phyloP scores from a whole-genome alignment of 2,113 vertebrate genomes.

The Gasterosteus aculeatus region DNA sequence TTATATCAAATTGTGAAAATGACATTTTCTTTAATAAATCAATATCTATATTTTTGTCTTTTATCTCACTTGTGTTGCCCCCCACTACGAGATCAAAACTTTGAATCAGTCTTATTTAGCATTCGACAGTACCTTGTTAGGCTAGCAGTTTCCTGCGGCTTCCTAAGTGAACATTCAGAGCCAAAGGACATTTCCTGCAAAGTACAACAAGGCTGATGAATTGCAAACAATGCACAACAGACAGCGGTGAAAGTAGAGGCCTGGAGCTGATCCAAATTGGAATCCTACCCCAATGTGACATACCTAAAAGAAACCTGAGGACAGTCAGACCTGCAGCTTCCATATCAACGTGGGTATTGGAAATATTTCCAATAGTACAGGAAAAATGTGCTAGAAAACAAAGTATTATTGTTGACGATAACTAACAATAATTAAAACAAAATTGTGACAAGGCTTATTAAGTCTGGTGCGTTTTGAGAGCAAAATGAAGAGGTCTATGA shows the following conservation, averaged over 20 bases:
- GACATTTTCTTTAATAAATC: too few species aligned
- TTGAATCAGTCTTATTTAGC: neutral
- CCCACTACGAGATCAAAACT: neutral
- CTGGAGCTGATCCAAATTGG: slow-evolving; percentile 8
- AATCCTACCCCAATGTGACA: neutral
- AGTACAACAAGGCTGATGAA: neutral
- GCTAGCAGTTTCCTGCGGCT: neutral
- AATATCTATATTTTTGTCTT: too few species aligned
- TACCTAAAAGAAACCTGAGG: neutral
- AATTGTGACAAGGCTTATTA: neutral
- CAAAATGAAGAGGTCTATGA: neutral
- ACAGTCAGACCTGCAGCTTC: neutral
- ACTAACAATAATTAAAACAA: neutral
- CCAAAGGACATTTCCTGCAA: neutral
- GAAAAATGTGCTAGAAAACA: neutral
- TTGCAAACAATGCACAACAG: neutral
- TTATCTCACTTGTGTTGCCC: neutral
- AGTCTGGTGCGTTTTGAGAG: neutral
- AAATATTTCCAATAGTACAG: neutral
- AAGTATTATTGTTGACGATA: too few species aligned
- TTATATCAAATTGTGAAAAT: neutral
- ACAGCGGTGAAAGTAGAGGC: neutral
- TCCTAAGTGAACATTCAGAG: neutral
- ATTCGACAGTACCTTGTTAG: neutral
- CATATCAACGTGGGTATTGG: neutral